Evolutionary conservation across 2,888 invertebrate species (phyloP).

Genomic region (Peribatodes rhomboidaria): DNA sequence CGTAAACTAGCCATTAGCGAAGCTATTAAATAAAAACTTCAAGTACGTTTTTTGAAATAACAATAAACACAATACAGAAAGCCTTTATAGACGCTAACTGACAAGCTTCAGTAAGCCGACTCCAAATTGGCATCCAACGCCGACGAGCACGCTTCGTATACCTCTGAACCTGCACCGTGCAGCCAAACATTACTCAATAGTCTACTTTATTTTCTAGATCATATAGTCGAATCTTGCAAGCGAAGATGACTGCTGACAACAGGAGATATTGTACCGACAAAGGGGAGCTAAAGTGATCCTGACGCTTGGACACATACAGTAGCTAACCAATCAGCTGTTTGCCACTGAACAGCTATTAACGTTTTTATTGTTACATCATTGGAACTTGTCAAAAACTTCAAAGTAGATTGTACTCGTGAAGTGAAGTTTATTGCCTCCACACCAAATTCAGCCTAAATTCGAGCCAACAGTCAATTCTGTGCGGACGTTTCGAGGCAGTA

Average conservation of each 20-base stretch:
- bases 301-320: constrained; percentile 21
- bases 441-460: constrained; percentile 3
- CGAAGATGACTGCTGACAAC: constrained; percentile 16
- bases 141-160: constrained; percentile 24
- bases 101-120: constrained; percentile 33
- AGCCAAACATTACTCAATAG: neutral
- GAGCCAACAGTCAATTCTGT: neutral
- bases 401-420: neutral
- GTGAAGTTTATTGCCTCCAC: constrained; percentile 3
- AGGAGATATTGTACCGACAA: constrained; percentile 29
- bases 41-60: constrained; percentile 10
- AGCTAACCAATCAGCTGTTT: constrained; percentile 25
- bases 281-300: constrained; percentile 23
- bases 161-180: constrained; percentile 16
- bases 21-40: neutral
- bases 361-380: neutral
- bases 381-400: neutral
- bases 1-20: neutral
- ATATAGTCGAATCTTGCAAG: neutral
- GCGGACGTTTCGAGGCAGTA: constrained; percentile 18
- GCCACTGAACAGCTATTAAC: constrained; percentile 3
- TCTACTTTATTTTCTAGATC: constrained; percentile 1
- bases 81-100: constrained; percentile 21
- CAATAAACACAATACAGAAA: constrained; percentile 12
- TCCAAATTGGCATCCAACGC: constrained; percentile 31